Percentiles rank a stretch among this genome's conserved stretches.
phyloP scores from a whole-genome alignment of 2,797 vertebrate species.

The Pangasius mekongensis region DNA sequence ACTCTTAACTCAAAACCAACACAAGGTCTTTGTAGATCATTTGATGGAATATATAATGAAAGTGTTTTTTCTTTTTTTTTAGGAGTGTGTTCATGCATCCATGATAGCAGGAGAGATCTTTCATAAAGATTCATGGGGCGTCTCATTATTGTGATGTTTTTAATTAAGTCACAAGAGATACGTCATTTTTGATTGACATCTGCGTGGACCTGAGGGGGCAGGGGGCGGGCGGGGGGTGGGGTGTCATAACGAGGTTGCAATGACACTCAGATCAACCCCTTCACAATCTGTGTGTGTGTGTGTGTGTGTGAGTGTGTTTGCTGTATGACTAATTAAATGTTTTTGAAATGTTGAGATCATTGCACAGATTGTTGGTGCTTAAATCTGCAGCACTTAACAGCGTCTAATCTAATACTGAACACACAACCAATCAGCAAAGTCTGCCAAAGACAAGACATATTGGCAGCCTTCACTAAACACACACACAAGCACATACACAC shows the following conservation, averaged over 20 bases:
- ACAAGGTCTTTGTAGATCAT: too few relatives aligned
- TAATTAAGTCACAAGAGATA: constrained; percentile 47
- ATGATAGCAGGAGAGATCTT: not conserved
- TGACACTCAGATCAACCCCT: not conserved
- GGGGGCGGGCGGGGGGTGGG: constrained; percentile 3
- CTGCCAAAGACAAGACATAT: not conserved
- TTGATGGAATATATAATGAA: not conserved
- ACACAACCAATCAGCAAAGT: not conserved
- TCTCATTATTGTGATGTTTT: constrained; percentile 27
- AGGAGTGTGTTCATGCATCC: not conserved
- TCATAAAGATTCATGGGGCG: constrained; percentile 18
- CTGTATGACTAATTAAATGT: constrained; percentile 66
- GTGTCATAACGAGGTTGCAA: constrained; percentile 26
- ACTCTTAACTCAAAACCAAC: not conserved
- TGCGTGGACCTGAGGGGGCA: constrained; percentile 52
- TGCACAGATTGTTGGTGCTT: constrained; percentile 68
- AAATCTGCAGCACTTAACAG: constrained; percentile 67
- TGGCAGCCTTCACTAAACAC: not conserved
- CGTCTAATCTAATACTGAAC: constrained; percentile 61
- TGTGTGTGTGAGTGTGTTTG: constrained; percentile 47
- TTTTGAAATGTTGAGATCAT: constrained; percentile 66
- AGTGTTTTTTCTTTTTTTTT: too few relatives aligned
- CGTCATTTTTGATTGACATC: constrained; percentile 54
- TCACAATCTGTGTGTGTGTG: constrained; percentile 35
- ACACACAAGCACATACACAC: not conserved